phyloP scores from a whole-genome alignment of 2,888 invertebrate species.

The Agrochola litura region DNA sequence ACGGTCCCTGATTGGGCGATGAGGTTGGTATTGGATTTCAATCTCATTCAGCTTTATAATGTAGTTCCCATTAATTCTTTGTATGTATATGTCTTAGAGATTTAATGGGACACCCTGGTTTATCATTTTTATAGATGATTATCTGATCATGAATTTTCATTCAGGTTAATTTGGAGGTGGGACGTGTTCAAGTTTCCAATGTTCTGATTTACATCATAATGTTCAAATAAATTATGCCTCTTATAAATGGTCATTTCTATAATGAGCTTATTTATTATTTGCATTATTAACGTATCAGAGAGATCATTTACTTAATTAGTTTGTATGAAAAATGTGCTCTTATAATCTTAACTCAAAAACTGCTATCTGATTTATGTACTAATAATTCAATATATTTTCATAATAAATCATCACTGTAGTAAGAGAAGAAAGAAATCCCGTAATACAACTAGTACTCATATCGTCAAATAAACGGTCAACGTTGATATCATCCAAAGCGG shows the following conservation, averaged over 20 bases:
- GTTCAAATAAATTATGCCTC: constrained; percentile 25
- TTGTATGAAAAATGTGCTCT: not conserved
- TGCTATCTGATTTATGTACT: not conserved
- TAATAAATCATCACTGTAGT: not conserved
- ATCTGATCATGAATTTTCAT: constrained; percentile 66
- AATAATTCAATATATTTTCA: not conserved
- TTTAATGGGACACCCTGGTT: constrained; percentile 61
- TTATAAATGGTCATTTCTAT: constrained; percentile 39
- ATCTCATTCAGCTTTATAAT: constrained; percentile 52
- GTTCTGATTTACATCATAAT: constrained; percentile 54
- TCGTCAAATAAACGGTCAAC: constrained; percentile 14
- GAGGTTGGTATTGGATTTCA: constrained; percentile 43
- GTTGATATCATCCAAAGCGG: constrained; percentile 41
- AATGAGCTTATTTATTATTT: constrained; percentile 39
- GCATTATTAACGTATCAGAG: constrained; percentile 13
- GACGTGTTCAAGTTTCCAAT: constrained; percentile 53
- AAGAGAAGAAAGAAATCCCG: not conserved
- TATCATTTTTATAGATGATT: constrained; percentile 66
- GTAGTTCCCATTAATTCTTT: constrained; percentile 49
- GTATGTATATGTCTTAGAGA: constrained; percentile 66
- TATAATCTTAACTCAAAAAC: not conserved
- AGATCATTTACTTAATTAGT: constrained; percentile 5
- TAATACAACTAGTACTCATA: constrained; percentile 12
- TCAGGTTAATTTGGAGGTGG: constrained; percentile 54
- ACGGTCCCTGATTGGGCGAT: constrained; percentile 56